These are phyloP conservation scores for Callosobruchus maculatus DNA, from an alignment of 2,888 invertebrate species.

Conservation along the genomic window DNA sequence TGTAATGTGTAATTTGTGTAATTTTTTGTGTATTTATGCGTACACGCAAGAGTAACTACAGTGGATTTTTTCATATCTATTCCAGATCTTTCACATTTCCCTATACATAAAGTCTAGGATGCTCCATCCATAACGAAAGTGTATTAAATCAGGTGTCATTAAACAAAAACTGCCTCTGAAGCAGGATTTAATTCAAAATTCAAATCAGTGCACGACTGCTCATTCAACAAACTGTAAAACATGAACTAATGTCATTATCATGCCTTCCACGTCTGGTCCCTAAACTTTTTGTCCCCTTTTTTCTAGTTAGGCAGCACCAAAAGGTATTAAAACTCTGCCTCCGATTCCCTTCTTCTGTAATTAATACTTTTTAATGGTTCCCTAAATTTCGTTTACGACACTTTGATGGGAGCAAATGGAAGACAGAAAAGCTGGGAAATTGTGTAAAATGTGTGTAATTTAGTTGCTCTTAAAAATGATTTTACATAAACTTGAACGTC, in stretches of 20 bases:
- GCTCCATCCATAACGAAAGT: no score
- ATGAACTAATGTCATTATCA: background rate
- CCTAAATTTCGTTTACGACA: background rate
- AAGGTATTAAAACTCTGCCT: background rate
- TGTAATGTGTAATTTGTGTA: no score
- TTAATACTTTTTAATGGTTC: background rate
- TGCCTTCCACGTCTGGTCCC: background rate
- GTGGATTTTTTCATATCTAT: no score
- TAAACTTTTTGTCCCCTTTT: background rate
- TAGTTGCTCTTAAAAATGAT: no score
- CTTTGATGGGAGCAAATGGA: background rate
- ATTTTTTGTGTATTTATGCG: no score
- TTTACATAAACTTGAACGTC: no score
- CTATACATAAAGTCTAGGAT: no score
- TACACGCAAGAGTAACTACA: no score
- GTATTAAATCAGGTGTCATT: no score
- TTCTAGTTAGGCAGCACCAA: background rate
- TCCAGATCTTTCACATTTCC: no score
- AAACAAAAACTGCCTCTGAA: no score
- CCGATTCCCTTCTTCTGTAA: background rate
- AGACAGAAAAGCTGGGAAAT: background rate
- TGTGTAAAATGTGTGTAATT: no score
- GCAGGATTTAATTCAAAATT: background rate
- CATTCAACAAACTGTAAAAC: background rate
- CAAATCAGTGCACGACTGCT: background rate